phyloP scores from a whole-genome alignment of 2,797 vertebrate species.

The Chromis chromis region DNA sequence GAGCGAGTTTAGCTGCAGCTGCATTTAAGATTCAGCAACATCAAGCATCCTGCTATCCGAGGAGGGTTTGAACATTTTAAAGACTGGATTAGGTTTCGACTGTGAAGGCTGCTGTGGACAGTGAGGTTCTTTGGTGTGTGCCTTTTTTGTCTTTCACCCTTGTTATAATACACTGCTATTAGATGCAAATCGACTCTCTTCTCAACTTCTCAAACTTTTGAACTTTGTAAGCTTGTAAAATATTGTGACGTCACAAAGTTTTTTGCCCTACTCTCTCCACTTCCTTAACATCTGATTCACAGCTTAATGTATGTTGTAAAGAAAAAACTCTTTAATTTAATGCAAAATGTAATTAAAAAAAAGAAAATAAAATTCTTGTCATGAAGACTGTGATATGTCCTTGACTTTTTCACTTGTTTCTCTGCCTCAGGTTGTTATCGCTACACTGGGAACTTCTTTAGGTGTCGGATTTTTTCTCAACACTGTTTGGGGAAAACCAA shows the following conservation, averaged over 20 bases:
- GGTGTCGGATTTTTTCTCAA: conserved; percentile 14
- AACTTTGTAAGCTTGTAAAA: conserved; percentile 95
- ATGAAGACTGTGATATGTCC: conserved; percentile 71
- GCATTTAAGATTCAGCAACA: conserved; percentile 44
- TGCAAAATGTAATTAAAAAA: conserved; percentile 85
- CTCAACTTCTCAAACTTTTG: conserved; percentile 77
- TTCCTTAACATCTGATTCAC: conserved; percentile 96
- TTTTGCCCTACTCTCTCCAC: conserved; percentile 90
- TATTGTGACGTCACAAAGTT: conserved; percentile 94
- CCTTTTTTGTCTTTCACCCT: conserved; percentile 93
- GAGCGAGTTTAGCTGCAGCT: conserved; percentile 35
- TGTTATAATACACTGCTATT: conserved; percentile 88
- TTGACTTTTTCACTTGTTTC: conserved; percentile 61
- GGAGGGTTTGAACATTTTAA: conserved; percentile 47
- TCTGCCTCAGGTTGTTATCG: conserved; percentile 37
- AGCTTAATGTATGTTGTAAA: conserved; percentile 96
- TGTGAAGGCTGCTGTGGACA: conserved; percentile 80
- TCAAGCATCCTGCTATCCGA: conserved; percentile 42
- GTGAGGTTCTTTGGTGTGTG: conserved; percentile 91
- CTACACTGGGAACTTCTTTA: conserved; percentile 20
- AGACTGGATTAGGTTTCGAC: conserved; percentile 61
- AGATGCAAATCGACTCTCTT: conserved; percentile 86
- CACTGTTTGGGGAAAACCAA: conserved; percentile 33
- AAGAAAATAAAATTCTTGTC: conserved; percentile 84
- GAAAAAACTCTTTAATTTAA: conserved; percentile 91